A percentile compares a stretch with the other conserved stretches of the same genome.
These are phyloP conservation scores for Ylistrum balloti DNA, from an alignment of 1,140 invertebrate species.

Conservation along the genomic window DNA sequence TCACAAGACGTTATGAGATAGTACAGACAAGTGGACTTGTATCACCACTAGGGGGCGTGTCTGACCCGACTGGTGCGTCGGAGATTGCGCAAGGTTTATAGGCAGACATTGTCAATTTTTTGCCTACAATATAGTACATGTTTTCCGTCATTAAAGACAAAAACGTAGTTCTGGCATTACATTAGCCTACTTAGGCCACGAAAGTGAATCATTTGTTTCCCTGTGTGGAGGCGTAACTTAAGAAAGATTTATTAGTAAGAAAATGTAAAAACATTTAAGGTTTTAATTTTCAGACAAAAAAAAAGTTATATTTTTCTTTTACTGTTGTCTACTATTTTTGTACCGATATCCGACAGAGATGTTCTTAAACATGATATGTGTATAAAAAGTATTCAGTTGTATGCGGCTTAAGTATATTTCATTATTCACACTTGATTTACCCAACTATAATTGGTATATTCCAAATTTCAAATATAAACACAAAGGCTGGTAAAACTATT, in stretches of 20 bases:
- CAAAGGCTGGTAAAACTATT: too few species aligned
- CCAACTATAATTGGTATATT: too few species aligned
- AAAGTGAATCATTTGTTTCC: background rate
- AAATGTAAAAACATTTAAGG: too few species aligned
- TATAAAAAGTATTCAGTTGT: too few species aligned
- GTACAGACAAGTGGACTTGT: background rate
- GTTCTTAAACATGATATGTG: too few species aligned
- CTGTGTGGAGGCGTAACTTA: background rate
- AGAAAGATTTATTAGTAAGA: background rate
- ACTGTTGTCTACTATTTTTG: too few species aligned
- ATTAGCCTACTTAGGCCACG: slow-evolving; percentile 24
- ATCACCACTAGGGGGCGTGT: slow-evolving; percentile 30
- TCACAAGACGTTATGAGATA: slow-evolving; percentile 15
- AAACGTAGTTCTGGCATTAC: slow-evolving; percentile 24
- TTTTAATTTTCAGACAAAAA: too few species aligned
- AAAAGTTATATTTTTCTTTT: too few species aligned
- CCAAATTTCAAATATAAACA: too few species aligned
- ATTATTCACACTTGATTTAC: too few species aligned
- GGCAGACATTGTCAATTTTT: slow-evolving; percentile 33
- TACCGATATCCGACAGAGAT: too few species aligned
- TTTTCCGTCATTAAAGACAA: slow-evolving; percentile 39
- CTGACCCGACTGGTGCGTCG: slow-evolving; percentile 12
- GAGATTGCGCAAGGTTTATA: slow-evolving; percentile 27
- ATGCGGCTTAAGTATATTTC: too few species aligned
- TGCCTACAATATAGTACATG: background rate